Conservation (phyloP, 2,797 vertebrate genomes). For the Parambassis ranga region DNA sequence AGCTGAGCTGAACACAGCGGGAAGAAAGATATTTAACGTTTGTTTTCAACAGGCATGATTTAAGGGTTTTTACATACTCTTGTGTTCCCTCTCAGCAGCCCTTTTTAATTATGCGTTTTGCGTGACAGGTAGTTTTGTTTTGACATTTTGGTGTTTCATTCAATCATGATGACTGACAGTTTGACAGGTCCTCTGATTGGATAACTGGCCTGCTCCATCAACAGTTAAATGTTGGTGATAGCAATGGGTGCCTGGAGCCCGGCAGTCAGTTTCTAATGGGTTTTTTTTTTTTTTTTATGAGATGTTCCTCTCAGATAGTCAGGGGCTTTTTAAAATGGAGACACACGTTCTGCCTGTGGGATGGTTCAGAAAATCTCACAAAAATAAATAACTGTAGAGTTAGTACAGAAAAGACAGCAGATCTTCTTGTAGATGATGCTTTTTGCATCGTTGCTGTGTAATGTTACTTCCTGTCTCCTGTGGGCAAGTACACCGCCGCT, state of each 20-base stretch:
- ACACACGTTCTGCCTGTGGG: neutral
- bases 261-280: neutral
- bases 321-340: neutral
- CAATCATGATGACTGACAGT: conserved; percentile 4
- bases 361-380: neutral
- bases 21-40: conserved; percentile 37
- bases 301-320: neutral
- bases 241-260: neutral
- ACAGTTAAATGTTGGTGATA: conserved; percentile 4
- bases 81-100: neutral
- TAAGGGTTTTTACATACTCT: conserved; percentile 5
- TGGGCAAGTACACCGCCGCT: too few species aligned
- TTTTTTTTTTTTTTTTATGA: neutral
- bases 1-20: conserved; percentile 25
- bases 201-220: neutral
- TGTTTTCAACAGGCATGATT: conserved; percentile 31
- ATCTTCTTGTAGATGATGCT: too few species aligned
- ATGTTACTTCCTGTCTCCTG: too few species aligned
- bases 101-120: neutral
- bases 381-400: neutral
- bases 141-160: conserved; percentile 19
- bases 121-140: conserved; percentile 8
- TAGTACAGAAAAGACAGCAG: too few species aligned
- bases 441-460: neutral
- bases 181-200: conserved; percentile 27